A percentile compares a stretch with the other conserved stretches of the same genome.
These are phyloP conservation scores for Umimayanthus kanabou DNA, from an alignment of 92 coral and sea anemone species.

Conservation along the genomic window DNA sequence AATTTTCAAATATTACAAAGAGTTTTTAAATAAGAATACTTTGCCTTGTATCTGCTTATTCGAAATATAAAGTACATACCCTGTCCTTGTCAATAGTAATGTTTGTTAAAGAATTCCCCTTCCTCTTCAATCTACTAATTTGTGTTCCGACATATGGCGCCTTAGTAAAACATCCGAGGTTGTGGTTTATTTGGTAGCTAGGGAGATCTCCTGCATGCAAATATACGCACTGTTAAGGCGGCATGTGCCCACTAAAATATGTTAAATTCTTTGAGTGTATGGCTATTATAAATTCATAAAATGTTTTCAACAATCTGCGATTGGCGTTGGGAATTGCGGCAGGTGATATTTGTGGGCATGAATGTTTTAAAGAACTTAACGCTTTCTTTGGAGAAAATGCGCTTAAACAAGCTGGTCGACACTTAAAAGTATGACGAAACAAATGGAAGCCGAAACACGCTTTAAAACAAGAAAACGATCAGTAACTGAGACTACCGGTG, in stretches of 20 bases:
- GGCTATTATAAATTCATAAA: slow-evolving; percentile 28
- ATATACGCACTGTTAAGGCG: not conserved
- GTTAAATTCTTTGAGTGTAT: not conserved
- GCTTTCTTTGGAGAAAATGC: not conserved
- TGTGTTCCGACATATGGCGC: not conserved
- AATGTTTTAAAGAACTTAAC: not conserved
- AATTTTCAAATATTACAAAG: not conserved
- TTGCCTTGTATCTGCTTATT: not conserved
- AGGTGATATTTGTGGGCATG: not conserved
- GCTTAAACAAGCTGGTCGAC: not conserved
- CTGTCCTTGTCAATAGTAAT: not conserved
- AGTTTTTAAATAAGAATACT: not conserved
- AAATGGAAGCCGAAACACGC: not conserved
- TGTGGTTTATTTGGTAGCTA: slow-evolving; percentile 16
- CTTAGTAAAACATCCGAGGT: not conserved
- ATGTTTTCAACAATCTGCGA: slow-evolving; percentile 11
- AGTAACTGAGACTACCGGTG: not conserved
- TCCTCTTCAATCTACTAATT: not conserved
- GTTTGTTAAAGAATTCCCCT: not conserved
- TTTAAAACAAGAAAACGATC: not conserved
- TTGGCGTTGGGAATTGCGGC: not conserved
- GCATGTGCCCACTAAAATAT: not conserved
- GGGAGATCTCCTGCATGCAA: slow-evolving; percentile 41
- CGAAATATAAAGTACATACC: not conserved
- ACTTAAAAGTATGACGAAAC: not conserved